phyloP scores from a whole-genome alignment of 2,797 vertebrate genomes.

The Pitangus sulphuratus region DNA sequence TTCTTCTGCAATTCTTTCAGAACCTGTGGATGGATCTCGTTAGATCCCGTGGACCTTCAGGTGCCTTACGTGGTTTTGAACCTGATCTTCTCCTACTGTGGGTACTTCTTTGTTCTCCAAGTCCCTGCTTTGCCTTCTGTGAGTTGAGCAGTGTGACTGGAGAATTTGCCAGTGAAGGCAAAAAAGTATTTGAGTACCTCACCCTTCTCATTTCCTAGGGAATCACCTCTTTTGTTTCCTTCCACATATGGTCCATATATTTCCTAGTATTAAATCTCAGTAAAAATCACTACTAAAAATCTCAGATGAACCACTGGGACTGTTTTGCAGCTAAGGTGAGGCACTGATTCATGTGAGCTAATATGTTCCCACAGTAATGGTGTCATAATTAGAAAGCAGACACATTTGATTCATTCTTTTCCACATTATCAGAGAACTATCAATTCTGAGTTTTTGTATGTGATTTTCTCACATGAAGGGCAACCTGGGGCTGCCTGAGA shows the following conservation, averaged over 20 bases:
- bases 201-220: neutral
- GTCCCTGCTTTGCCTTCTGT: neutral
- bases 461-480: neutral
- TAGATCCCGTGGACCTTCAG: neutral
- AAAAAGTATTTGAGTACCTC: neutral
- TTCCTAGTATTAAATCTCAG: neutral
- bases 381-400: neutral
- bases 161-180: neutral
- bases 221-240: neutral
- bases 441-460: neutral
- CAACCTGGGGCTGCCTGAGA: neutral
- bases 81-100: neutral
- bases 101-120: neutral
- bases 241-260: neutral
- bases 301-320: neutral
- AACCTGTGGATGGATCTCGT: neutral
- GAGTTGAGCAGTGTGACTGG: neutral
- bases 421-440: neutral
- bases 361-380: neutral
- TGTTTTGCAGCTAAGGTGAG: neutral
- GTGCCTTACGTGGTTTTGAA: neutral
- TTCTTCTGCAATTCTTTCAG: neutral
- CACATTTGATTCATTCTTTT: neutral
- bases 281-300: neutral
- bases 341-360: fast-evolving